phyloP scores from a whole-genome alignment of 2,113 vertebrate genomes.

The Helogale parvula region DNA sequence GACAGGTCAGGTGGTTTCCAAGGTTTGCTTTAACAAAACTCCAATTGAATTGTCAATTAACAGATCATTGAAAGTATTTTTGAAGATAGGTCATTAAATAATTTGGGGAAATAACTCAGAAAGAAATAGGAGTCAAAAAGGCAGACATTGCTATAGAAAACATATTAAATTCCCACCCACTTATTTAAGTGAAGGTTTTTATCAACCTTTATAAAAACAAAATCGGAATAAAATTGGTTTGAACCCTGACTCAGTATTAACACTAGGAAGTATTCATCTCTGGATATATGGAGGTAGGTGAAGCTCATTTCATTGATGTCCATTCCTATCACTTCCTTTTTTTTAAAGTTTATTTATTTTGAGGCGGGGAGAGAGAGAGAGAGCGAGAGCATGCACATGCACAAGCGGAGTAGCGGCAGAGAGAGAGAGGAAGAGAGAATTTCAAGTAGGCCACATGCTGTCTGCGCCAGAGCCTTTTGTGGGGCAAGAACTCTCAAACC shows the following conservation, averaged over 20 bases:
- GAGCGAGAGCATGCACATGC: too few species aligned
- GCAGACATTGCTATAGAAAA: background rate
- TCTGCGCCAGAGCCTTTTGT: too few species aligned
- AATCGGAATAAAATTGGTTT: background rate
- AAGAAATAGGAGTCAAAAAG: background rate
- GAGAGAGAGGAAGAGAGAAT: too few species aligned
- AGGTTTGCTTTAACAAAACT: background rate
- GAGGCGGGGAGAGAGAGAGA: too few species aligned
- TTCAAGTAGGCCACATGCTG: too few species aligned
- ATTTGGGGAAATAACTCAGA: background rate
- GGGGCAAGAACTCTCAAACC: too few species aligned
- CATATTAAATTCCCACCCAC: conserved; percentile 22
- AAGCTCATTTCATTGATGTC: background rate
- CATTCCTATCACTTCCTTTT: background rate
- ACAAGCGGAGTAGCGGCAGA: too few species aligned
- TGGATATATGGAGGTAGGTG: background rate
- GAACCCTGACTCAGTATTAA: background rate
- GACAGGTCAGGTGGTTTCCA: background rate
- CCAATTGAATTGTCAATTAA: background rate
- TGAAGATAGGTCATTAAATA: background rate
- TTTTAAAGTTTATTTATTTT: too few species aligned
- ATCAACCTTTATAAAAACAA: conserved; percentile 6
- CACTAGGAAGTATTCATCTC: background rate
- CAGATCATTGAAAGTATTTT: conserved; percentile 14
- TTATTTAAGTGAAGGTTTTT: conserved; percentile 6